Conservation (phyloP, 1,140 invertebrate genomes). For the Stegodyphus dumicola region DNA sequence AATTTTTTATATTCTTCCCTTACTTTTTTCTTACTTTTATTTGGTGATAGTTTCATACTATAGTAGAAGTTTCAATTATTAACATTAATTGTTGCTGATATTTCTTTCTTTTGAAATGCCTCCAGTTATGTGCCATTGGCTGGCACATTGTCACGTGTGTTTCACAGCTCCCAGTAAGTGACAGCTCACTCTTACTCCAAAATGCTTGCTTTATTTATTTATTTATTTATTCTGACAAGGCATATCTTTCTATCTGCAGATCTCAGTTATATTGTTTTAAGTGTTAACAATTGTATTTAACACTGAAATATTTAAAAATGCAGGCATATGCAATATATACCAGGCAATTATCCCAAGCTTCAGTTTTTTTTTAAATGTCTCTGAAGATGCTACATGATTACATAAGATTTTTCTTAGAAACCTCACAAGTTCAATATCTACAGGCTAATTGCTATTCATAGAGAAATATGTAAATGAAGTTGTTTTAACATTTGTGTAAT, state of each 20-base stretch:
- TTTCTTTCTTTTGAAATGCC: conserved; percentile 60
- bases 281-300: not conserved
- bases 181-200: conserved; percentile 60
- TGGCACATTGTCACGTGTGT: conserved; percentile 62
- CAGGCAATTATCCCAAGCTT: too few species aligned
- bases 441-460: too few species aligned
- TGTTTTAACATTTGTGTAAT: too few species aligned
- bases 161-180: conserved; percentile 63
- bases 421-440: too few species aligned
- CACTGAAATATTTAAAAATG: too few species aligned
- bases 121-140: conserved; percentile 62
- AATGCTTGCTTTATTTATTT: conserved; percentile 42
- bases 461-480: too few species aligned
- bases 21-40: conserved; percentile 12
- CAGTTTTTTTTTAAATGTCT: too few species aligned
- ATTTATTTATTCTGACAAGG: conserved; percentile 51
- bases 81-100: conserved; percentile 57
- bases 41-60: conserved; percentile 36
- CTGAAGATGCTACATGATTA: too few species aligned
- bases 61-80: conserved; percentile 37
- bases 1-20: conserved; percentile 43
- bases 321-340: too few species aligned
- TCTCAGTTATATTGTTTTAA: conserved; percentile 2
- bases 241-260: conserved; percentile 35
- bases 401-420: too few species aligned